Evolutionary conservation across 2,113 vertebrate genomes (phyloP).

Genomic region (Ptilorrhoa leucosticta): DNA sequence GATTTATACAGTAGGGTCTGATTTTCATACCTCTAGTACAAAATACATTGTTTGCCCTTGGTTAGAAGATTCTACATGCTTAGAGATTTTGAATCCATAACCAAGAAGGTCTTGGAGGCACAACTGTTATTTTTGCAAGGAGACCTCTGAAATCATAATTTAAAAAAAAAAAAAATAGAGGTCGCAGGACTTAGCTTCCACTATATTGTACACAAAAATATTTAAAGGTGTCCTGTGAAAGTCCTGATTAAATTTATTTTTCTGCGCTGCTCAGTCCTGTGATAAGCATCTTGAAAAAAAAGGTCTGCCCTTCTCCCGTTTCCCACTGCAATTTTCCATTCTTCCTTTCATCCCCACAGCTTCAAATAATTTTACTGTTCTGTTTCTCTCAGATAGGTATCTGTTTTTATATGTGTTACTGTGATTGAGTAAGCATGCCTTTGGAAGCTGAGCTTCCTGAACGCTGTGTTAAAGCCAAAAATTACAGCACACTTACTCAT

Average conservation of each 20-base stretch:
- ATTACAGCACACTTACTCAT: conserved; percentile 25
- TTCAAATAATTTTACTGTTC: background rate
- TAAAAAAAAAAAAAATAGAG: background rate
- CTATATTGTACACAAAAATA: background rate
- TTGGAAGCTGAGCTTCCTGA: background rate
- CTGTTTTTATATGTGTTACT: background rate
- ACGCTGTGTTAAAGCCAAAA: background rate
- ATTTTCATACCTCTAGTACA: background rate
- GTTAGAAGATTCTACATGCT: background rate
- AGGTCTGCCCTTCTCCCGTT: background rate
- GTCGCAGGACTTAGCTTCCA: background rate
- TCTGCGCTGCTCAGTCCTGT: background rate
- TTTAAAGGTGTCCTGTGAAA: background rate
- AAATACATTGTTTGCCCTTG: background rate
- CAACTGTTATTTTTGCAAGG: background rate
- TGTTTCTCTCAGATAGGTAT: background rate
- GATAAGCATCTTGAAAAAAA: background rate
- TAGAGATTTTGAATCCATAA: background rate
- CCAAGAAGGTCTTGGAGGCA: background rate
- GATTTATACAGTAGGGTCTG: background rate
- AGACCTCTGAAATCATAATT: background rate
- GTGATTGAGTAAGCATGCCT: background rate
- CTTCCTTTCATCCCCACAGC: background rate
- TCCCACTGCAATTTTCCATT: background rate
- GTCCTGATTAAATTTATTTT: background rate